These are phyloP conservation scores for Hypomesus transpacificus DNA, from an alignment of 2,113 vertebrate genomes.

Conservation along the genomic window DNA sequence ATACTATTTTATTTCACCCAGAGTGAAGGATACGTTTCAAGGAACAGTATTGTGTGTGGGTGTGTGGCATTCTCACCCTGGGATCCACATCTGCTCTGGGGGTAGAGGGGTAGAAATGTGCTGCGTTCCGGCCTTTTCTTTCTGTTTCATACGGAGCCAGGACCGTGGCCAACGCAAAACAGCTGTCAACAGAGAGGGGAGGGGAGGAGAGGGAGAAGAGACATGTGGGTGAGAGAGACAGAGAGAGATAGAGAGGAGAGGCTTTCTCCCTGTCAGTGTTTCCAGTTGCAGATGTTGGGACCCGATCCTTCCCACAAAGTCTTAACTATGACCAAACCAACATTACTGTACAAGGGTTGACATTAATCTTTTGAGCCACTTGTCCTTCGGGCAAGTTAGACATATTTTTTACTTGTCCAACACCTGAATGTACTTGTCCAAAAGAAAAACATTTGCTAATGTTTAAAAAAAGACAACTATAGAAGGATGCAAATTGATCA, in stretches of 20 bases:
- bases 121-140: slow-evolving; percentile 37
- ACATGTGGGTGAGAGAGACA: slow-evolving; percentile 10
- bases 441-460: too few relatives aligned
- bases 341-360: too few relatives aligned
- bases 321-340: too few relatives aligned
- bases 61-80: slow-evolving; percentile 47
- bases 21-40: slow-evolving; percentile 6
- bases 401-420: too few relatives aligned
- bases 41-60: not conserved
- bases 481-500: too few relatives aligned
- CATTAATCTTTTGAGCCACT: too few relatives aligned
- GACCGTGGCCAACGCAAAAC: slow-evolving; percentile 21
- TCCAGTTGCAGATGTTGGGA: too few relatives aligned
- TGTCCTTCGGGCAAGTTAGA: too few relatives aligned
- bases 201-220: slow-evolving; percentile 12
- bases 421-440: too few relatives aligned
- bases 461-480: too few relatives aligned
- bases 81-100: slow-evolving; percentile 48
- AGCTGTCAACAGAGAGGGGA: slow-evolving; percentile 47
- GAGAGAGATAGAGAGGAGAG: slow-evolving; percentile 8
- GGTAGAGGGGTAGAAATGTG: slow-evolving; percentile 46
- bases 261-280: too few relatives aligned
- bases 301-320: too few relatives aligned
- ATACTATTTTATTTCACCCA: not conserved
- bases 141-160: slow-evolving; percentile 43